Evolutionary conservation across 2,113 vertebrate genomes (phyloP).

Genomic region (Natator depressus): DNA sequence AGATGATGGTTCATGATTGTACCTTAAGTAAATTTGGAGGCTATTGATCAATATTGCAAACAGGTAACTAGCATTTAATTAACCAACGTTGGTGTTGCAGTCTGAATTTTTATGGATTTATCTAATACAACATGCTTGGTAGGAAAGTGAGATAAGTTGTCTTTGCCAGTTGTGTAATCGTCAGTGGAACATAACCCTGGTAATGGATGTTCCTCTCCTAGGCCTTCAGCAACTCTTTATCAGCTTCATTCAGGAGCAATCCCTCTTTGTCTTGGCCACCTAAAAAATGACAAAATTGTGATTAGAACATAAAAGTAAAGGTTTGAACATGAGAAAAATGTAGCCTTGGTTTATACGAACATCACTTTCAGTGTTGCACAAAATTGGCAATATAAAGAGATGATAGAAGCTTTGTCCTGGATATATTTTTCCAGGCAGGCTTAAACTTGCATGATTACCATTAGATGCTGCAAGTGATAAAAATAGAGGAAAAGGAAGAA

Average conservation of each 20-base stretch:
- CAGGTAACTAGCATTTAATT: conserved; percentile 1
- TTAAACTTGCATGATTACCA: not conserved
- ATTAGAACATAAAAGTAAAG: not conserved
- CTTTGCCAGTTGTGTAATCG: not conserved
- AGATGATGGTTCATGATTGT: not conserved
- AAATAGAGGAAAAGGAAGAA: not conserved
- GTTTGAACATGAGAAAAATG: not conserved
- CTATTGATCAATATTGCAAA: not conserved
- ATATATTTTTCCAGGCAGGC: not conserved
- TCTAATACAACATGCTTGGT: not conserved
- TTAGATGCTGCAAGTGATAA: not conserved
- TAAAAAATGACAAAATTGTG: not conserved
- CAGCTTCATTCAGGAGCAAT: not conserved
- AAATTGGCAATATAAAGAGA: not conserved
- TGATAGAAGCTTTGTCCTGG: not conserved
- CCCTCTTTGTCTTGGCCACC: not conserved
- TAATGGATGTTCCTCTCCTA: not conserved
- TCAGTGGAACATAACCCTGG: not conserved
- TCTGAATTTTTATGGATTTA: not conserved
- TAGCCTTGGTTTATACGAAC: not conserved
- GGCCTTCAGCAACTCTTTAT: not conserved
- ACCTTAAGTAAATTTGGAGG: not conserved
- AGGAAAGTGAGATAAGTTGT: not conserved
- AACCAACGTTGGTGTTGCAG: not conserved
- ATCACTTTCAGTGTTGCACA: not conserved